phyloP scores from a whole-genome alignment of 2,113 vertebrate species.

The Hiodon tergisus region DNA sequence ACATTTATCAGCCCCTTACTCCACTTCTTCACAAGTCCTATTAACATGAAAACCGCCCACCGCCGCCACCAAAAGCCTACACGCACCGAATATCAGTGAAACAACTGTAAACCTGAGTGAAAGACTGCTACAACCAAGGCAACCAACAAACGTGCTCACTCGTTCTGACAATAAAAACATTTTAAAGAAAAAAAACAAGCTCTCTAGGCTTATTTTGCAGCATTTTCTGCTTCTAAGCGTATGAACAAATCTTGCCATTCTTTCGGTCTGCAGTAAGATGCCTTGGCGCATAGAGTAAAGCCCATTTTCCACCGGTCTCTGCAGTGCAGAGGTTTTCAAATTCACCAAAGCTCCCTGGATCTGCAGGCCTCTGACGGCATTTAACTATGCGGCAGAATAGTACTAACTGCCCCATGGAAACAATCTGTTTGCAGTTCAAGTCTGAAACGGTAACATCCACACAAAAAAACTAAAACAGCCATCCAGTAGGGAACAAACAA shows the following conservation, averaged over 20 bases:
- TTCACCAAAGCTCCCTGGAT: conserved; percentile 35
- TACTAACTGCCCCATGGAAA: not conserved
- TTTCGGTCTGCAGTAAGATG: conserved; percentile 48
- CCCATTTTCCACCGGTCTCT: conserved; percentile 59
- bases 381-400: conserved; percentile 47
- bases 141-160: no score
- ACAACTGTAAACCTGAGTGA: not conserved
- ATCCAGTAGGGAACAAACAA: conserved; percentile 26
- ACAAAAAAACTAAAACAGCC: not conserved
- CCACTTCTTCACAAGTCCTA: conserved; percentile 27
- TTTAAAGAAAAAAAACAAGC: no score
- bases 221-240: conserved; percentile 39
- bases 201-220: conserved; percentile 45
- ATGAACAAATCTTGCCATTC: conserved; percentile 48
- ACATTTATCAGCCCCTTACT: conserved; percentile 40
- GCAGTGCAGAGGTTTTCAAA: conserved; percentile 45
- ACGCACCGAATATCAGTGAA: not conserved
- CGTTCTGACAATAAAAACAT: no score
- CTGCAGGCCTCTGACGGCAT: conserved; percentile 48
- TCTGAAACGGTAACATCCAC: conserved; percentile 32
- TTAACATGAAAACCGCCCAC: not conserved
- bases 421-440: conserved; percentile 24
- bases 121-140: no score
- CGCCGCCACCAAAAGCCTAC: not conserved
- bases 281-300: conserved; percentile 58